phyloP scores from a whole-genome alignment of 2,113 vertebrate genomes.

The Mionectes macconnelli region DNA sequence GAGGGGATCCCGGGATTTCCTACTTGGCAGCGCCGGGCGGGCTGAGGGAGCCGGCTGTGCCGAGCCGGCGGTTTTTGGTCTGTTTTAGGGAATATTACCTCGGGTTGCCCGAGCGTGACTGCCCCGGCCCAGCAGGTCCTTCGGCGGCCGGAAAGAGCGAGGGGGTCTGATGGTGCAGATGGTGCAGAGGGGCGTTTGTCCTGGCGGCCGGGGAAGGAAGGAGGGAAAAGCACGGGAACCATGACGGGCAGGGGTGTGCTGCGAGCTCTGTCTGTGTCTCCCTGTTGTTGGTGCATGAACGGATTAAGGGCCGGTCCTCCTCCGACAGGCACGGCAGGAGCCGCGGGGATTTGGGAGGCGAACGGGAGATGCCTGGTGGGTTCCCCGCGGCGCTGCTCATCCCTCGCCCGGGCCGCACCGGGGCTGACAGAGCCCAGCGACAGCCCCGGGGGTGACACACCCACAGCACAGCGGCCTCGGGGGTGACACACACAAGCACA shows the following conservation, averaged over 20 bases:
- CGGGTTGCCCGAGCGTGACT: accelerated
- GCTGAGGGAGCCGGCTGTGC: not conserved
- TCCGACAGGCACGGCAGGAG: not conserved
- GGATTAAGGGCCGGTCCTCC: not conserved
- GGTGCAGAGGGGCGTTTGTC: not conserved
- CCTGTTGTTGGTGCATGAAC: accelerated
- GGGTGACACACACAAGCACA: not conserved
- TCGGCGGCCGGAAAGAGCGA: not conserved
- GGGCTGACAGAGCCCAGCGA: accelerated
- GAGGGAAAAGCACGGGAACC: not conserved
- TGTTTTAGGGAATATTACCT: not conserved
- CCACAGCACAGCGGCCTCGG: too few relatives aligned
- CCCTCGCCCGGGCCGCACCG: not conserved
- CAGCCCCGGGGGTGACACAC: not conserved
- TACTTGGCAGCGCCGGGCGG: not conserved
- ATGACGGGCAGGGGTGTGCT: accelerated
- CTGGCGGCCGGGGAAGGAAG: not conserved
- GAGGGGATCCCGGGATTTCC: not conserved
- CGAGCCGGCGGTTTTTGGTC: too few relatives aligned
- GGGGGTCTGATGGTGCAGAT: accelerated
- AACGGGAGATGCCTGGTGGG: accelerated
- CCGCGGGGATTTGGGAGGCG: accelerated
- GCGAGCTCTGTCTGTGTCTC: not conserved
- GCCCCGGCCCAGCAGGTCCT: not conserved
- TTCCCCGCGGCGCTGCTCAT: accelerated